Evolutionary conservation across 2,888 invertebrate species (phyloP), one percentile per base, ranked within the genome.

Genomic region (Lasioglossum villosulum): DNA sequence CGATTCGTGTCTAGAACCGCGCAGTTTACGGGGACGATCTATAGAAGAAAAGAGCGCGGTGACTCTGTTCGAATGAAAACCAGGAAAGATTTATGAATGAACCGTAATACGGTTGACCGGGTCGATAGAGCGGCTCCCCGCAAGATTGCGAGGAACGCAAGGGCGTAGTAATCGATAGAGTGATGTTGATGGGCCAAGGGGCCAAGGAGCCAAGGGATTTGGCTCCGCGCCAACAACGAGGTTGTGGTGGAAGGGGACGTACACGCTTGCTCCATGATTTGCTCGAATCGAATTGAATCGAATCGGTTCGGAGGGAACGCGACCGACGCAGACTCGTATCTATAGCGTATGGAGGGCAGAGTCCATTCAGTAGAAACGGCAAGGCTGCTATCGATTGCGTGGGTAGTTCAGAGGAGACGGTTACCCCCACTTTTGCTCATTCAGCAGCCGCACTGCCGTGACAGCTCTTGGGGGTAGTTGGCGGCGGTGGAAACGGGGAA

Each of bases 341-440:
- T 45, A 34, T 90, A 52, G n/a, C 92, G 93, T 68, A 68, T 90
- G 92, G 92, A 91, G 90, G 93, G 94, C 91, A 92, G 92, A 94
- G 94, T 94, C 95, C 95, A 95, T 95, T 95, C 95, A 95, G 94
- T 94, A 94, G 93, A 93, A 93, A 90, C 92, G 86, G 90, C 91
- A 93, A 92, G 93, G 92, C 89, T 91, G 92, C 91, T 94, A 95
- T 95, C 93, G 95, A 95, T 95, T 94, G 93, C 93, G 94, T 94
- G 93, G 94, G 95, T 88, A 93, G 92, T 78, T 79, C 52, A 83
- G 88, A 88, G 80, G 86, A 80, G 78, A 86, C 74, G 81, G 84
- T 76, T 78, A 82, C 82, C 89, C 90, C 89, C 89, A 86, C 90
- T 74, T 80, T 78, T 59, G 84, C 79, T 75, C 91, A 90, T 89